A percentile compares a stretch with the other conserved stretches of the same genome.
Evolutionary conservation across 2,888 invertebrate genomes (phyloP).

Genomic region (Acanthosepion pharaonis): DNA sequence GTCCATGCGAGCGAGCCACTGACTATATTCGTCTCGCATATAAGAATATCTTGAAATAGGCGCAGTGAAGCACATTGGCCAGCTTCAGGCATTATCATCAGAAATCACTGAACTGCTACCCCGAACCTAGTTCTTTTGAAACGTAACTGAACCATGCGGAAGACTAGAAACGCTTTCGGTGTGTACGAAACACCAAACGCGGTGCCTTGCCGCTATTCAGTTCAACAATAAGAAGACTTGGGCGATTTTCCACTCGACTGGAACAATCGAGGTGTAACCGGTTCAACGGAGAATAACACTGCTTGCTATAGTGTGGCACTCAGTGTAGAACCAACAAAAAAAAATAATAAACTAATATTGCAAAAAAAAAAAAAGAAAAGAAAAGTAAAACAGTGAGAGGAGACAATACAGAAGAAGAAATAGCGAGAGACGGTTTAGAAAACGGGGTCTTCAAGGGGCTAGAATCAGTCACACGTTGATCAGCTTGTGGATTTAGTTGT

Average conservation of each 20-base stretch:
- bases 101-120: not conserved
- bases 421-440: too few relatives aligned
- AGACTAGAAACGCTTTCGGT: not conserved
- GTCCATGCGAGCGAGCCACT: not conserved
- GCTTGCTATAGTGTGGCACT: not conserved
- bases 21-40: not conserved
- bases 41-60: not conserved
- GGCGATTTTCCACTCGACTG: not conserved
- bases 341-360: too few relatives aligned
- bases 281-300: not conserved
- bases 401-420: too few relatives aligned
- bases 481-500: too few relatives aligned
- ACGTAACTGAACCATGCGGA: not conserved
- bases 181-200: not conserved
- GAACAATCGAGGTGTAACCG: not conserved
- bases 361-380: too few relatives aligned
- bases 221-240: not conserved
- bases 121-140: not conserved
- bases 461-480: too few relatives aligned
- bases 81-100: not conserved
- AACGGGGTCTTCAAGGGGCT: too few relatives aligned
- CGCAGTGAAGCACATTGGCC: not conserved
- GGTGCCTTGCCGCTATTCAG: not conserved
- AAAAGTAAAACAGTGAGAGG: too few relatives aligned
- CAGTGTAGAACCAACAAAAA: too few relatives aligned